phyloP scores from a whole-genome alignment of 2,888 invertebrate species.

The Aphidius colemani region DNA sequence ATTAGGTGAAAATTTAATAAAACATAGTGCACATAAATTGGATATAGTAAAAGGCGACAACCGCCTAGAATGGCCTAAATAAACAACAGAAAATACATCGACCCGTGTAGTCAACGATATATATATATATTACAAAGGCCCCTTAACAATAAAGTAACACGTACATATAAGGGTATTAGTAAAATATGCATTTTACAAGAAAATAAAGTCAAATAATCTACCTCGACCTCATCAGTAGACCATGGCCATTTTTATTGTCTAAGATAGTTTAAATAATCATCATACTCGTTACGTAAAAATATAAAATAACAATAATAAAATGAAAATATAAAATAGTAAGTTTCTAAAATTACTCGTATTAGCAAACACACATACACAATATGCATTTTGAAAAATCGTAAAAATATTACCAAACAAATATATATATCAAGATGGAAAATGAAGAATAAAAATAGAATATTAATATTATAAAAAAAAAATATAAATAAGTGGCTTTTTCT shows the following conservation, averaged over 20 bases:
- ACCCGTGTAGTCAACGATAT: constrained; percentile 43
- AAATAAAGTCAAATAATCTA: too few species aligned
- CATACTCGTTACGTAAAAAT: too few species aligned
- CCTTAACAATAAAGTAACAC: constrained; percentile 28
- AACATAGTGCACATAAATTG: constrained; percentile 10
- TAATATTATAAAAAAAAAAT: constrained; percentile 6
- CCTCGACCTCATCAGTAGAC: too few species aligned
- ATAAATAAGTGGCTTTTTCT: constrained; percentile 35
- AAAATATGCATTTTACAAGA: too few species aligned
- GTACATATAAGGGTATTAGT: constrained; percentile 8
- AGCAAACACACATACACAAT: too few species aligned
- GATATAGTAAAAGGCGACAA: constrained; percentile 22
- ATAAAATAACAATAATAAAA: too few species aligned
- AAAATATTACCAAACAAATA: too few species aligned
- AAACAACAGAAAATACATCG: constrained; percentile 61
- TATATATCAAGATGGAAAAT: too few species aligned
- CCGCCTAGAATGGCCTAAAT: constrained; percentile 60
- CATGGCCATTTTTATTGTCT: constrained; percentile 18
- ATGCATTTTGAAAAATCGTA: too few species aligned
- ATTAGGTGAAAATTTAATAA: constrained; percentile 2
- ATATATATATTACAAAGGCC: constrained; percentile 34
- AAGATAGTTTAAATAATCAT: too few species aligned
- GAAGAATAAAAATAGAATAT: background rate
- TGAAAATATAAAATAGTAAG: too few species aligned
- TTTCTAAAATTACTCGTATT: too few species aligned